Evolutionary conservation across 2,113 vertebrate genomes (phyloP), one percentile per base, ranked within the genome.

Genomic region (Enhydra lutris): DNA sequence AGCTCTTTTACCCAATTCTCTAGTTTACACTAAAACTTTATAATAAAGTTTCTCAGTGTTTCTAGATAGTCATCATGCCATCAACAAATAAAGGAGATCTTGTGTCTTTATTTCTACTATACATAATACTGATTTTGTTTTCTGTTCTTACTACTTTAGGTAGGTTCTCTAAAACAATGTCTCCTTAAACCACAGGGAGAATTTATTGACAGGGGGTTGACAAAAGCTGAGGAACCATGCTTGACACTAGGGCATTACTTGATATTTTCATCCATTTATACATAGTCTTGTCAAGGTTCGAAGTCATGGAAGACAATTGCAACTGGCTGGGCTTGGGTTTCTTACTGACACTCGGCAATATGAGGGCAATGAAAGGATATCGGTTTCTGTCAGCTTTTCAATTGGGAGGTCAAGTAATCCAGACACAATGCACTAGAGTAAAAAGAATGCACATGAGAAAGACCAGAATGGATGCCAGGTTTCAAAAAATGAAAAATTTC

Each of bases 231-330:
- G 31, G 36, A 67, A 63, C 29, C 36, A 57, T 59, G 1, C n/a
- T 13, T 65, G 4, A 4, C 12, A 36, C 12, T 18, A 31, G 29
- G 10, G 20, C 7, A 55, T 23, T 63, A 31, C 0, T 1, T 1
- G 45, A 23, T 65, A 36, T 59, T 67, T 85, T 55, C 69, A 67
- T 78, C 69, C 47, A 36, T 67, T 67, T 67, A 52, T 47, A 12
- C 31, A 78, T 36, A 67, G 12, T 47, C 6, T 91, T 69, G 78
- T 57, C 59, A 85, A 67, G 47, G 57, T 20, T 67, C 71, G 31
- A 36, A 67, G 36, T 17, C 20, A 15, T 23, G 21, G 29, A 31
- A 67, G 59, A 80, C 39, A 31, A 18, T 39, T 95, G 15, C 59
- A 47, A 31, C 6, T 45, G 20, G 23, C 61, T 42, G 59, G n/a